A percentile compares a stretch with the other conserved stretches of the same genome.
phyloP scores from a whole-genome alignment of 2,113 vertebrate species.

The Gambusia holbrooki region DNA sequence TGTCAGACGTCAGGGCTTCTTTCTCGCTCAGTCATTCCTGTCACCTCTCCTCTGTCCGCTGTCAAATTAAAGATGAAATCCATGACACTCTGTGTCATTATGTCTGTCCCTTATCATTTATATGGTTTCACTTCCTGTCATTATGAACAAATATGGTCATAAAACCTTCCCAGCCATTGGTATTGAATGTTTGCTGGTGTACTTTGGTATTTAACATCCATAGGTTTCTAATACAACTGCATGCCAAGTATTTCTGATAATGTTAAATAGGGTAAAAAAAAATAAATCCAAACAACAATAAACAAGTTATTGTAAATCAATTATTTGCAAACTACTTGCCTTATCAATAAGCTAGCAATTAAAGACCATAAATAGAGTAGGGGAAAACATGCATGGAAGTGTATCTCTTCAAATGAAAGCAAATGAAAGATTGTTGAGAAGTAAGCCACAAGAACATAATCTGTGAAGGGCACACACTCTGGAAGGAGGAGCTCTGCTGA shows the following conservation, averaged over 20 bases:
- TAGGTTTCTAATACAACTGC: background rate
- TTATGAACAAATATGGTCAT: background rate
- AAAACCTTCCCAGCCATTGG: conserved; percentile 6
- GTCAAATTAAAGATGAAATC: conserved; percentile 22
- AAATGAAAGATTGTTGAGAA: no score
- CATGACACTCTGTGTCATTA: conserved; percentile 7
- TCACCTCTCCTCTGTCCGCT: conserved; percentile 2
- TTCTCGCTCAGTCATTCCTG: conserved; percentile 3
- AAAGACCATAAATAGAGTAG: no score
- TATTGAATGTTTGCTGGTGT: background rate
- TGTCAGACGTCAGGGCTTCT: background rate
- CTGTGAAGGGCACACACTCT: no score
- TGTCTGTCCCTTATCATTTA: conserved; percentile 9
- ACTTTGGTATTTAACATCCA: background rate
- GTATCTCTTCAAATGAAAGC: no score
- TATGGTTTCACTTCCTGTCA: conserved; percentile 24
- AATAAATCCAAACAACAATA: background rate
- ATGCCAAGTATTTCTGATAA: background rate
- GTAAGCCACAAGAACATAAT: no score
- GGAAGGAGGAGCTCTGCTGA: no score
- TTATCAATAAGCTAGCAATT: no score
- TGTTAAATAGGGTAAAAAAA: background rate
- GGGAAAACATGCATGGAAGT: no score
- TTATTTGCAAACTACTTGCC: no score
- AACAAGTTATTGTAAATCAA: background rate